Percentiles rank a stretch among this genome's conserved stretches.
These are phyloP conservation scores for Megaceryle maxima DNA, from an alignment of 2,113 vertebrate species.

Conservation along the genomic window DNA sequence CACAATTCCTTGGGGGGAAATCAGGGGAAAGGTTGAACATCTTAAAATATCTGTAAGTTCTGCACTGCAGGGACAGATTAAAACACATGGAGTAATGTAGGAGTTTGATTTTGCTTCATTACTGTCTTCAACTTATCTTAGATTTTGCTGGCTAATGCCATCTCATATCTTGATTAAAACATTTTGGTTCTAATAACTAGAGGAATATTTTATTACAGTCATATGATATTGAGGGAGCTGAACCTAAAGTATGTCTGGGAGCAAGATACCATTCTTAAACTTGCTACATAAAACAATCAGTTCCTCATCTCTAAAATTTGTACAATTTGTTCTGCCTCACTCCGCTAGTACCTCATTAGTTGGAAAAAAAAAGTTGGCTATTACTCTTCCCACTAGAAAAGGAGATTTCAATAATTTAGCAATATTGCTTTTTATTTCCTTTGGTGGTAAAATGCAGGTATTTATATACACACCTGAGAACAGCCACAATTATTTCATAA, in stretches of 20 bases:
- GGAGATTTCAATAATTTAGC: neutral
- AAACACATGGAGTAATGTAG: neutral
- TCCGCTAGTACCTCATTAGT: neutral
- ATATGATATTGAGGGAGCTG: neutral
- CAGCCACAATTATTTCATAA: neutral
- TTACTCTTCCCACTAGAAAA: neutral
- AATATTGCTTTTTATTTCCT: neutral
- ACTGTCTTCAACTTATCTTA: neutral
- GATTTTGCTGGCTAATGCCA: neutral
- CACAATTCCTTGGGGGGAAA: neutral
- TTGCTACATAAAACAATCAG: slow-evolving; percentile 5
- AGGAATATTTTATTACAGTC: neutral
- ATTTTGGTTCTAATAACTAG: slow-evolving; percentile 33
- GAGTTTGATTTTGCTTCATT: neutral
- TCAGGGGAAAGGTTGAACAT: neutral
- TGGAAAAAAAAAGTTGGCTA: neutral
- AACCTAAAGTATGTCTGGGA: neutral
- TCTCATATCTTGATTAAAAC: neutral
- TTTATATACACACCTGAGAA: neutral
- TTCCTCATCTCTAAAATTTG: neutral
- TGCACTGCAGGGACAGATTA: neutral
- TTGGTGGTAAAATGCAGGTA: neutral
- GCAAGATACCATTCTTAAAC: neutral
- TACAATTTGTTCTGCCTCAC: neutral
- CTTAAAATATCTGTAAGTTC: neutral